Evolutionary conservation across 2,797 vertebrate species (phyloP), one percentile per base, ranked within the genome.

Genomic region (Borostomias antarcticus): DNA sequence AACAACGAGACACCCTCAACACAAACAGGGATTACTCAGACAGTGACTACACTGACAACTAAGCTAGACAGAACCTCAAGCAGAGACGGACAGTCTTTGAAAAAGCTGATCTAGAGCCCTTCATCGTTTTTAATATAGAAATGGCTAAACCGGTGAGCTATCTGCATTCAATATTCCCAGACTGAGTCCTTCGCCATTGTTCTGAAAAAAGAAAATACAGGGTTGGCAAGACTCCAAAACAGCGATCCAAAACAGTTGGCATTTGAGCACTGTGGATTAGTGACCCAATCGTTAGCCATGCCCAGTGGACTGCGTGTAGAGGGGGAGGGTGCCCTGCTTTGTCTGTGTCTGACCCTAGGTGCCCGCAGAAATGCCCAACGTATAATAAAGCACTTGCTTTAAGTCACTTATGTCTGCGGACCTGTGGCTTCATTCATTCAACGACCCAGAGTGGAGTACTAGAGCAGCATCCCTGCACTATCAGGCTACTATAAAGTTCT

Each of bases 221-320:
- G 40, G 57, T 62, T 68, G 61, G 62, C n/a, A n/a, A n/a, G 53
- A 21, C 50, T 40, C 26, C n/a, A 17, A 51, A 32, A 48, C 57
- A 35, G 37, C 65, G 59, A 43, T 70, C 48, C 65, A n/a, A n/a
- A n/a, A n/a, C 64, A 64, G 62, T 25, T 59, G 63, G 58, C 37
- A 69, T 45, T 8, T 40, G 40, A 47, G 68, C 47, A 62, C 48
- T 40, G 57, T 37, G 64, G 69, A 66, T 63, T 58, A 70, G 71
- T 67, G 67, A 60, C 37, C 35, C 50, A 26, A 35, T 58, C 61
- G 64, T 51, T 58, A 73, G 57, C 48, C 62, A 53, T 51, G 50
- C 64, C 54, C 65, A 37, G 58, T 61, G 72, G 54, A 32, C 43
- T 37, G 21, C 9, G 2, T 3, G 43, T n/a, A n/a, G n/a, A n/a